These are phyloP conservation scores for Falco cherrug DNA, from an alignment of 2,797 vertebrate genomes.

Conservation along the genomic window DNA sequence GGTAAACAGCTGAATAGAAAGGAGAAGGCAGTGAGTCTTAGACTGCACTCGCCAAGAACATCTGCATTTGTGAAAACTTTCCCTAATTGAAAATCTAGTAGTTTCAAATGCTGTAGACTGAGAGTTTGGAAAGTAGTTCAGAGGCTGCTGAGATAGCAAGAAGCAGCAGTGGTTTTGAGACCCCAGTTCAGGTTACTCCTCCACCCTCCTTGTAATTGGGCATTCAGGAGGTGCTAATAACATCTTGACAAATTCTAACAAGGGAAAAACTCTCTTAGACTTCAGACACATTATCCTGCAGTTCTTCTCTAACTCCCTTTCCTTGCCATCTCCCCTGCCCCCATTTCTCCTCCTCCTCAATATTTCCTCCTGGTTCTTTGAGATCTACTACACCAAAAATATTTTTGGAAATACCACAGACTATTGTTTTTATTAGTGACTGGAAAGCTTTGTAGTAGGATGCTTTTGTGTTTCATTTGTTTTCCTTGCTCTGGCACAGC, in stretches of 20 bases:
- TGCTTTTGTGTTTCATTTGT: conserved; percentile 79
- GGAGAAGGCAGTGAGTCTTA: conserved; percentile 1
- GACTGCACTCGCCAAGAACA: conserved; percentile 26
- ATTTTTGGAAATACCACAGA: conserved; percentile 79
- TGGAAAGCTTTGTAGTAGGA: conserved; percentile 79
- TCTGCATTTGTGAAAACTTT: conserved; percentile 61
- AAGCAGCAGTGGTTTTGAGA: background rate
- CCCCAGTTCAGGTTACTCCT: background rate
- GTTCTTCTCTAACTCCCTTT: background rate
- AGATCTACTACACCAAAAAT: conserved; percentile 74
- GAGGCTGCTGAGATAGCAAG: conserved; percentile 21
- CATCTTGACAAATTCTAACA: background rate
- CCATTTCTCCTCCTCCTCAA: background rate
- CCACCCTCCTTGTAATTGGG: background rate
- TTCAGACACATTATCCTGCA: conserved; percentile 6
- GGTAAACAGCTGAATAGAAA: conserved; percentile 46
- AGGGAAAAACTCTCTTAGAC: background rate
- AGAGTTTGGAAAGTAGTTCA: conserved; percentile 20
- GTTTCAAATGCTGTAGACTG: conserved; percentile 54
- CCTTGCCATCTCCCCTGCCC: background rate
- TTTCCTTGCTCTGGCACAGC: conserved; percentile 79
- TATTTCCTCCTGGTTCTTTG: conserved; percentile 69
- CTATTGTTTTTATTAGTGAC: conserved; percentile 81
- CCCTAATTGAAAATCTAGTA: conserved; percentile 41
- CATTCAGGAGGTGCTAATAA: background rate